Percentiles rank a stretch among this genome's conserved stretches.
phyloP scores from a whole-genome alignment of 1,140 invertebrate genomes.

The Aphaenogaster rudis region DNA sequence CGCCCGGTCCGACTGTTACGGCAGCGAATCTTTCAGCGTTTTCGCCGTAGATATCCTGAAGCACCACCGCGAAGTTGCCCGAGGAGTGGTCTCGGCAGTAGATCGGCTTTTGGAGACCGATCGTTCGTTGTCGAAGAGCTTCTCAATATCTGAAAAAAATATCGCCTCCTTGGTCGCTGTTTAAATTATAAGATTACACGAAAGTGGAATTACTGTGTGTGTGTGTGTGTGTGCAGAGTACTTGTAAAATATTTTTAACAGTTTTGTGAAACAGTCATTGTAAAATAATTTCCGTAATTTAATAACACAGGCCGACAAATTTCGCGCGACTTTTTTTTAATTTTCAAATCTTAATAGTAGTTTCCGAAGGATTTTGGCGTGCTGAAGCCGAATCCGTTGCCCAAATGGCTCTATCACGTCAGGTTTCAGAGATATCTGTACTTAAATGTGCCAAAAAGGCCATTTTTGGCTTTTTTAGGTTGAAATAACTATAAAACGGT shows the following conservation, averaged over 20 bases:
- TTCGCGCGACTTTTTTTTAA: too few species aligned
- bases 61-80: conserved; percentile 62
- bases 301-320: background rate
- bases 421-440: too few species aligned
- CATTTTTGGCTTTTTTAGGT: too few species aligned
- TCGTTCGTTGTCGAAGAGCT: conserved; percentile 65
- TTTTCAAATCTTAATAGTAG: too few species aligned
- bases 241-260: background rate
- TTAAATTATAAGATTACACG: background rate
- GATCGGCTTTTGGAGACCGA: conserved; percentile 70
- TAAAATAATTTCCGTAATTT: background rate
- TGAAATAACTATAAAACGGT: too few species aligned
- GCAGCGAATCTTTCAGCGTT: conserved; percentile 56
- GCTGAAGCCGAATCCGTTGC: too few species aligned
- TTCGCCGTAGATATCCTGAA: conserved; percentile 68
- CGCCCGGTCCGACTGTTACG: conserved; percentile 69
- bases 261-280: background rate
- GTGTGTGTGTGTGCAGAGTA: background rate
- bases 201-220: background rate
- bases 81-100: conserved; percentile 40
- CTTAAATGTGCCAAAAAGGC: too few species aligned
- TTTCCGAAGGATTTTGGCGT: too few species aligned
- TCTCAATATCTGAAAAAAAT: conserved; percentile 41
- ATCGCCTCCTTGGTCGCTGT: background rate
- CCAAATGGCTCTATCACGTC: too few species aligned